Base-by-base conservation (phyloP, 2,888 invertebrate species). In the Kuschelorhynchus macadamiae region DNA sequence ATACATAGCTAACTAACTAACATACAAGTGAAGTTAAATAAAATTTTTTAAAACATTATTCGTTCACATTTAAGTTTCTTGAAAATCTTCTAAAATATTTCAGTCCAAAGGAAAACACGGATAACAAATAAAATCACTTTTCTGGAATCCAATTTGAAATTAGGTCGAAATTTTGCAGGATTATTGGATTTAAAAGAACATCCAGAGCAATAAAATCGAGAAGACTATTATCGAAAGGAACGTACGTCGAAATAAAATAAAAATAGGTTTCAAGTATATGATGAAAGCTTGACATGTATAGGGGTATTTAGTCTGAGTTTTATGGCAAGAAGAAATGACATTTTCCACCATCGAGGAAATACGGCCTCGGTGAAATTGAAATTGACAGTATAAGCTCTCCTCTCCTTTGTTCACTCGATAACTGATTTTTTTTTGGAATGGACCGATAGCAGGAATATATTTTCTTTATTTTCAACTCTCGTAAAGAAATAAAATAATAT, bases 341-440 rank as follows among this genome's bases (percentile, higher is more conserved):
- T 50, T 61, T 61, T 50, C 50, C 42, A 42, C 49, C 33, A 32
- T 61, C 61, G 25, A 25, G 18, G 50, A 50, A 61, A 61, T 50
- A 61, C 49, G 52, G 61, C 18, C 30, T 20, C 21, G 41, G 42
- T 18, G 41, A 79, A 79, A 79, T 78, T 78, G 78, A 75, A 80
- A 79, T 78, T 78, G 79, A 79, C 78, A 79, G 78, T 76, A 47
- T 61, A 78, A 78, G 78, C 77, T 78, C 78, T 78, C 76, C n/a
- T n/a, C 42, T 41, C 20, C 21, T 47, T 57, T 49, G 50, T 50
- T 65, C 68, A 64, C 66, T 32, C 42, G 42, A 49, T 59, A 14
- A 25, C 16, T 21, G 49, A 39, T 33, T 60, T 60, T 60, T 33
- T 33, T 47, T 42, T 17, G 20, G n/a, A n/a, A 49, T 49, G 49